These are phyloP conservation scores for Sminthopsis crassicaudata DNA, from an alignment of 2,113 vertebrate species.

Conservation along the genomic window DNA sequence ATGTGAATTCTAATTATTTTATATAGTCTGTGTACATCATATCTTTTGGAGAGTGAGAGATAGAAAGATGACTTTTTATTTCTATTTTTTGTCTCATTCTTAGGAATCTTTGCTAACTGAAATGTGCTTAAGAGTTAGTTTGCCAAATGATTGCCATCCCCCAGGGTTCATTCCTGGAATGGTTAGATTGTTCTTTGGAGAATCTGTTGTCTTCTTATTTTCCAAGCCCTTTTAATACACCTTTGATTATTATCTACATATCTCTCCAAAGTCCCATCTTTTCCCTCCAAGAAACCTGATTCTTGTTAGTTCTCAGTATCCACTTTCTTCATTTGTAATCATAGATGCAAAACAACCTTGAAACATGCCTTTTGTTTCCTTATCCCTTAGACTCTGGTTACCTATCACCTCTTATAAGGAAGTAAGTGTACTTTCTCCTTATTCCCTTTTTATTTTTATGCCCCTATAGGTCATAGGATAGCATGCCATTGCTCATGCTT, in stretches of 20 bases:
- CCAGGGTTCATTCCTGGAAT: neutral
- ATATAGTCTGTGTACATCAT: neutral
- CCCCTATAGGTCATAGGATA: slow-evolving; percentile 54
- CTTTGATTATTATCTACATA: slow-evolving; percentile 59
- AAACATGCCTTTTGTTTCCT: slow-evolving; percentile 61
- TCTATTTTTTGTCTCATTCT: neutral
- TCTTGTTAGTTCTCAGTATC: slow-evolving; percentile 50
- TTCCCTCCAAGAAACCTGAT: slow-evolving; percentile 57
- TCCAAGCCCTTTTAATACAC: slow-evolving; percentile 60
- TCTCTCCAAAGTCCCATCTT: slow-evolving; percentile 29
- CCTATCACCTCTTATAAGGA: slow-evolving; percentile 36
- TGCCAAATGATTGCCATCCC: slow-evolving; percentile 16
- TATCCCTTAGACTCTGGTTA: slow-evolving; percentile 32
- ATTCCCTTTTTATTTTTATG: slow-evolving; percentile 59
- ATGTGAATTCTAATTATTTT: neutral
- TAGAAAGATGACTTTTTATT: neutral
- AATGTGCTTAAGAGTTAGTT: neutral
- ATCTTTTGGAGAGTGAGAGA: neutral
- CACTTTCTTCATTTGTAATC: slow-evolving; percentile 60
- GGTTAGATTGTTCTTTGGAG: slow-evolving; percentile 35
- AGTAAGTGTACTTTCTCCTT: slow-evolving; percentile 11
- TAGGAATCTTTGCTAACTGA: slow-evolving; percentile 1
- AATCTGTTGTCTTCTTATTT: slow-evolving; percentile 58
- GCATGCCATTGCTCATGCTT: slow-evolving; percentile 46
- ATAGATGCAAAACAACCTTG: slow-evolving; percentile 66